Conservation (phyloP, 1,140 invertebrate genomes). For the Sesamia nonagrioides region DNA sequence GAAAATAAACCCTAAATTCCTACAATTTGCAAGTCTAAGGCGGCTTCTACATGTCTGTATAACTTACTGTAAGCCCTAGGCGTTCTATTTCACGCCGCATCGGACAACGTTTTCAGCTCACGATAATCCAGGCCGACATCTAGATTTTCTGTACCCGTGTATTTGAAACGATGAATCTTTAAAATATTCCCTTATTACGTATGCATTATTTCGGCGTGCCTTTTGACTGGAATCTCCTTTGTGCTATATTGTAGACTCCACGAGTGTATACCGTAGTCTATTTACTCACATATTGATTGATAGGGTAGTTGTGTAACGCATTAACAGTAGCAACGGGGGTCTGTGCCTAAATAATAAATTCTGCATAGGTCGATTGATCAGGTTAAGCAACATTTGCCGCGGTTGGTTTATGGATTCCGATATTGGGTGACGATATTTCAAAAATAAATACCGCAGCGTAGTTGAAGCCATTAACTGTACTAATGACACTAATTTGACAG, state of each 20-base stretch:
- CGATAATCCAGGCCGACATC: constrained; percentile 4
- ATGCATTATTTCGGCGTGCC: constrained; percentile 12
- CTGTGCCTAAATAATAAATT: too few relatives aligned
- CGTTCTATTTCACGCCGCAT: constrained; percentile 31
- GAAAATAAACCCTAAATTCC: too few relatives aligned
- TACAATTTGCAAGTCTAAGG: neutral
- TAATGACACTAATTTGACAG: too few relatives aligned
- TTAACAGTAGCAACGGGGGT: too few relatives aligned
- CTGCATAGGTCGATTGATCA: too few relatives aligned
- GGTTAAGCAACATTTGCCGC: too few relatives aligned
- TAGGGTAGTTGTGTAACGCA: too few relatives aligned
- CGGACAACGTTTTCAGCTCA: constrained; percentile 9
- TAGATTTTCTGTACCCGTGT: neutral
- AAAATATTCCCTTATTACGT: neutral
- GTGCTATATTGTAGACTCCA: neutral
- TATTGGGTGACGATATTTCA: too few relatives aligned
- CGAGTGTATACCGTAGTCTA: neutral
- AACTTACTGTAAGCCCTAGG: neutral
- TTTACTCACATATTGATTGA: neutral
- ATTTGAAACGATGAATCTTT: constrained; percentile 7
- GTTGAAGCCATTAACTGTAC: too few relatives aligned
- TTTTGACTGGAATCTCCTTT: neutral
- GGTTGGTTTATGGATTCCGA: too few relatives aligned
- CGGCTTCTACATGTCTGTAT: neutral
- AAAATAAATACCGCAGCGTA: too few relatives aligned